Conservation (phyloP, 2,888 invertebrate genomes). For the Oscheius sp. region DNA sequence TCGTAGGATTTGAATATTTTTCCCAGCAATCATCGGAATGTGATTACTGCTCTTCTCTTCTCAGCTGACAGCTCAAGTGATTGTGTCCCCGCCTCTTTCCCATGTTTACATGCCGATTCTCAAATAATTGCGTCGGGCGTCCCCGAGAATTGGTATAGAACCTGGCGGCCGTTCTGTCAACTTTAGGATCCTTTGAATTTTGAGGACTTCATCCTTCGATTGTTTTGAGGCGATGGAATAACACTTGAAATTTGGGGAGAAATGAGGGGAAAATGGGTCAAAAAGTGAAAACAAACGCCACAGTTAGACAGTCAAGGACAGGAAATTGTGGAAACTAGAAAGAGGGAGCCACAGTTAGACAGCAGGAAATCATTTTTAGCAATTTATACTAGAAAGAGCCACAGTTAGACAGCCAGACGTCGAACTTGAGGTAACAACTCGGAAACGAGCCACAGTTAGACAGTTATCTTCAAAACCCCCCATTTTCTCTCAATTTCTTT, state of each 20-base stretch:
- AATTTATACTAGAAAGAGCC: no score
- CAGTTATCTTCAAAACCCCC: no score
- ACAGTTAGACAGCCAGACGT: no score
- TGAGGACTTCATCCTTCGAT: not conserved
- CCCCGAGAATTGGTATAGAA: conserved; percentile 16
- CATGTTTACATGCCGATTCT: conserved; percentile 37
- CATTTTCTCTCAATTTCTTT: no score
- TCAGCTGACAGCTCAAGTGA: not conserved
- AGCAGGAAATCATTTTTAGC: no score
- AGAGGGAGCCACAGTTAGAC: no score
- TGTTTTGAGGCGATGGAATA: not conserved
- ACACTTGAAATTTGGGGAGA: not conserved
- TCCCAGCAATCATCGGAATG: not conserved
- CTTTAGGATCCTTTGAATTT: not conserved
- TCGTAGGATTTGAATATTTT: no score
- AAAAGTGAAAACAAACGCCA: no score
- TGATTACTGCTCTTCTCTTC: conserved; percentile 1
- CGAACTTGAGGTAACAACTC: no score
- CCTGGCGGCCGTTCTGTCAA: conserved; percentile 12
- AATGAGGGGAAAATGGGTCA: not conserved
- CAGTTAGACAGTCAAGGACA: no score
- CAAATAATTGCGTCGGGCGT: conserved; percentile 25
- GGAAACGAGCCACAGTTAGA: no score
- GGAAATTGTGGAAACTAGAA: no score
- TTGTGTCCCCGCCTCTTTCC: not conserved